These are phyloP conservation scores for Nematopogon swammerdamellus DNA, from an alignment of 2,888 invertebrate genomes.

Conservation along the genomic window DNA sequence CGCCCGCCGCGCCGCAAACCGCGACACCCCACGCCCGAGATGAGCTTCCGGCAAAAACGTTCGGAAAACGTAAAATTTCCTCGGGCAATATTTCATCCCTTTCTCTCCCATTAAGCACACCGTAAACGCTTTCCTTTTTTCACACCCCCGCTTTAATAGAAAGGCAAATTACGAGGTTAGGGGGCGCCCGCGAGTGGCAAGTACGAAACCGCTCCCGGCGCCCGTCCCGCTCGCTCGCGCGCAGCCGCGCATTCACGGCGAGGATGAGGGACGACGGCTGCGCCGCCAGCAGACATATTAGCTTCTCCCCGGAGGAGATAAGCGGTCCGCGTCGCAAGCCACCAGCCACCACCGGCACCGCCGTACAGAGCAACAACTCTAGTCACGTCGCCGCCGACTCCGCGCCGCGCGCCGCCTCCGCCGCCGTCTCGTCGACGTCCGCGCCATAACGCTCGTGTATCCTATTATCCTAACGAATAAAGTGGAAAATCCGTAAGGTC, in stretches of 20 bases:
- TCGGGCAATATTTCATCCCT: slow-evolving; percentile 55
- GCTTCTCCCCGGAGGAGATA: background rate
- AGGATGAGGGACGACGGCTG: background rate
- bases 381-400: too few species aligned
- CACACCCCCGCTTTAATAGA: slow-evolving; percentile 58
- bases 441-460: too few species aligned
- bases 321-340: background rate
- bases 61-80: slow-evolving; percentile 55
- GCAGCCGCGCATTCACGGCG: too few species aligned
- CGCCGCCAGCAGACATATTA: background rate
- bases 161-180: slow-evolving; percentile 59
- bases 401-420: too few species aligned
- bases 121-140: slow-evolving; percentile 59
- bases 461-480: too few species aligned
- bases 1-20: slow-evolving; percentile 39
- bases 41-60: slow-evolving; percentile 39
- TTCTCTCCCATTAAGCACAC: slow-evolving; percentile 55
- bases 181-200: slow-evolving; percentile 56
- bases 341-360: background rate
- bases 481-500: too few species aligned
- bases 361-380: too few species aligned
- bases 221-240: slow-evolving; percentile 34
- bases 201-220: slow-evolving; percentile 47
- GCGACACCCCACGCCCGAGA: slow-evolving; percentile 37
- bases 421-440: too few species aligned